phyloP scores from a whole-genome alignment of 2,113 vertebrate genomes.

The Chaetorhynchus papuensis region DNA sequence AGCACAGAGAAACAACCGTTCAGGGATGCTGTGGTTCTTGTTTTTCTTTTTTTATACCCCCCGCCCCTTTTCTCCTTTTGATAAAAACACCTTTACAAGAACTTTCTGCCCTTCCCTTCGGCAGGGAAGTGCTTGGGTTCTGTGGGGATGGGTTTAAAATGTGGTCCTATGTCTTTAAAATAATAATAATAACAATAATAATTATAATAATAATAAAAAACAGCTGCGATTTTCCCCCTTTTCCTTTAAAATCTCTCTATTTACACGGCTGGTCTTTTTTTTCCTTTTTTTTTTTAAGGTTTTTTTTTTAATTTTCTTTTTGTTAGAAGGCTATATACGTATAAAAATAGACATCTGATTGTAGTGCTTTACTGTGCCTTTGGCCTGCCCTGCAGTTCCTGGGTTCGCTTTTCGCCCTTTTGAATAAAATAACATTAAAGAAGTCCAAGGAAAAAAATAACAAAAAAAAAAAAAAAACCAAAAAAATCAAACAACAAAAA shows the following conservation, averaged over 20 bases:
- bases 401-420: constrained; percentile 15
- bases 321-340: constrained; percentile 91
- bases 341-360: constrained; percentile 93
- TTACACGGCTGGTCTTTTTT: constrained; percentile 79
- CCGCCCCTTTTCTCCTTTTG: not conserved
- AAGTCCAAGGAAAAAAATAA: not conserved
- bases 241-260: constrained; percentile 84
- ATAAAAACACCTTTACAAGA: constrained; percentile 46
- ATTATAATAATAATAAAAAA: constrained; percentile 49
- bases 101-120: constrained; percentile 67
- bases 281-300: not conserved
- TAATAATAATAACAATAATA: constrained; percentile 70
- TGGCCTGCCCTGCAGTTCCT: constrained; percentile 74
- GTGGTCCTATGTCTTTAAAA: constrained; percentile 89
- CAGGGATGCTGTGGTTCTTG: not conserved
- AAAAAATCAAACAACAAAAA: not conserved
- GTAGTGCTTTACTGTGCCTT: constrained; percentile 78
- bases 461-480: not conserved
- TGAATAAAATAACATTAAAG: constrained; percentile 72
- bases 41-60: not conserved
- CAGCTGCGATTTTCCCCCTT: constrained; percentile 66
- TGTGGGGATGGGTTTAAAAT: constrained; percentile 73
- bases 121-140: constrained; percentile 2
- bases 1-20: constrained; percentile 24
- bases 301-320: constrained; percentile 69